These are phyloP conservation scores for Falco rusticolus DNA, from an alignment of 2,797 vertebrate genomes.

Conservation along the genomic window DNA sequence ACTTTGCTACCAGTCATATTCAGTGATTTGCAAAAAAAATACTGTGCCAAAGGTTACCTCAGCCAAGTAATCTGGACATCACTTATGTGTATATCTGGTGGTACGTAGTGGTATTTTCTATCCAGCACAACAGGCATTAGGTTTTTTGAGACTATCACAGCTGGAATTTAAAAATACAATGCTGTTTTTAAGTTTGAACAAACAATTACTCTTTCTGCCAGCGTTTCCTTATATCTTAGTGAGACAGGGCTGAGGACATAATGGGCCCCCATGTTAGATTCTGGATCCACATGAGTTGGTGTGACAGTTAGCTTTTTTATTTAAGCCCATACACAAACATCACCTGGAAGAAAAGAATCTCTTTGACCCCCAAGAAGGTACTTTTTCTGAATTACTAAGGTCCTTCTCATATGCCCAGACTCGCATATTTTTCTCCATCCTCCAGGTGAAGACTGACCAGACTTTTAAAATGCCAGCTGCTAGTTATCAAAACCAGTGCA, in stretches of 20 bases:
- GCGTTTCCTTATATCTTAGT: not conserved
- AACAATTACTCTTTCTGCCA: not conserved
- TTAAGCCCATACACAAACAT: not conserved
- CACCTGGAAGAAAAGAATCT: not conserved
- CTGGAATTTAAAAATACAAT: not conserved
- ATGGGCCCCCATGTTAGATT: not conserved
- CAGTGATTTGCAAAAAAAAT: not conserved
- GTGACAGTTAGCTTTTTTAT: not conserved
- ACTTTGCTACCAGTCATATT: not conserved
- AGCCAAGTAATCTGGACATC: not conserved
- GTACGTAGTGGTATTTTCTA: not conserved
- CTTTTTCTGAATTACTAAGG: not conserved
- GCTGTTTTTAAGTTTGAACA: not conserved
- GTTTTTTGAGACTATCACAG: not conserved
- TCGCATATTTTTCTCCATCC: not conserved
- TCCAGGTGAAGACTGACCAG: not conserved
- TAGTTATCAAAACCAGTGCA: not conserved
- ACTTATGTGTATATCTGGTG: not conserved
- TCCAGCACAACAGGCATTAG: not conserved
- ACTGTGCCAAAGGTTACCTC: not conserved
- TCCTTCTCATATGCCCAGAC: not conserved
- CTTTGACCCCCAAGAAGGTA: not conserved
- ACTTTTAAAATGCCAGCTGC: not conserved
- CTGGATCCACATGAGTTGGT: not conserved
- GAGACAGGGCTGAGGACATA: not conserved